Conservation (phyloP, 1,140 invertebrate genomes). For the Temnothorax curvispinosus region DNA sequence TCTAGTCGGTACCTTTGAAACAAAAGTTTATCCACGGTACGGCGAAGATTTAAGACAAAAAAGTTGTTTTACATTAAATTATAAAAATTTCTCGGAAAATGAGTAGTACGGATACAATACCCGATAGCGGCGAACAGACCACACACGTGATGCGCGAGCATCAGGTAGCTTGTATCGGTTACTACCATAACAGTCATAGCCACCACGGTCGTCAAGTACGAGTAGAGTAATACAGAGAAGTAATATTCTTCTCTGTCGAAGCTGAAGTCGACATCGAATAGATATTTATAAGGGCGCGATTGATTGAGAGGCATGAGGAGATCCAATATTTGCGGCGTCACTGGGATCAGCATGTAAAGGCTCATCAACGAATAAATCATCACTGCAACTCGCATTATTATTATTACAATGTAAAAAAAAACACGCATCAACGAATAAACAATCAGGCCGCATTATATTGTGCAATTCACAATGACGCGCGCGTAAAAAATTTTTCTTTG, state of each 20-base stretch:
- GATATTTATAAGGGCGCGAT: slow-evolving; percentile 11
- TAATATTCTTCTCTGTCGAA: slow-evolving; percentile 12
- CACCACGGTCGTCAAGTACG: background rate
- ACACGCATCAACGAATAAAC: background rate
- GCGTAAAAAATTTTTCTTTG: no score
- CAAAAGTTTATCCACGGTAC: background rate
- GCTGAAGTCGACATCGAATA: slow-evolving; percentile 23
- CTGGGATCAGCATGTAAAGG: background rate
- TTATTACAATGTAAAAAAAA: background rate
- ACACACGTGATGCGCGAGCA: background rate
- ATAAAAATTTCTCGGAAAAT: background rate
- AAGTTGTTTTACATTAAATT: background rate
- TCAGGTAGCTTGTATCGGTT: slow-evolving; percentile 11
- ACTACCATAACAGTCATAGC: background rate
- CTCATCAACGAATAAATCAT: background rate
- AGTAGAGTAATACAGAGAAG: background rate
- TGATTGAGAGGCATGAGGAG: slow-evolving; percentile 1
- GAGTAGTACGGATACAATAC: background rate
- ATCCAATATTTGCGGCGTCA: slow-evolving; percentile 20
- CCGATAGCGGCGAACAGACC: slow-evolving; percentile 3
- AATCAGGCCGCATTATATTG: background rate
- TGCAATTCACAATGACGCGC: background rate
- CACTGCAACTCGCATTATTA: slow-evolving; percentile 23
- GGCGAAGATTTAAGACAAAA: background rate
- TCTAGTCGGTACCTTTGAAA: slow-evolving; percentile 3